phyloP scores from a whole-genome alignment of 2,113 vertebrate species.

The Peromyscus polionotus region DNA sequence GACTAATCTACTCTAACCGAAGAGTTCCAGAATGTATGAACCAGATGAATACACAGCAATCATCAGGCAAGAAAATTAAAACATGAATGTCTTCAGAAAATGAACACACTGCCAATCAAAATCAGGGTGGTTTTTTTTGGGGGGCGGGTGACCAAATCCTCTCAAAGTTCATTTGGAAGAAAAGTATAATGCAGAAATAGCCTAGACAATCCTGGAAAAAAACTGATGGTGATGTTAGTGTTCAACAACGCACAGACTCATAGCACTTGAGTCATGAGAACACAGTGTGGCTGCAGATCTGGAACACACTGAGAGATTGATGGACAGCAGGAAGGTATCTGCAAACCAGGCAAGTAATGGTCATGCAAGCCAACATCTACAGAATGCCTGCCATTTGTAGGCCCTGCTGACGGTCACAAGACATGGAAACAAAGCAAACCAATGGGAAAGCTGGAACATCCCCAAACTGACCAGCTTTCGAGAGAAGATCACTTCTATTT shows the following conservation, averaged over 20 bases:
- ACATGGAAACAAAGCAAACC: background rate
- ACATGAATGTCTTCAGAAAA: slow-evolving; percentile 46
- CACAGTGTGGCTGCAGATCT: no score
- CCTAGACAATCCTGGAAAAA: background rate
- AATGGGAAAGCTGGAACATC: background rate
- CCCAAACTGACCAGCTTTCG: background rate
- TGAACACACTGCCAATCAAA: slow-evolving; percentile 51
- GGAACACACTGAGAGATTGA: background rate
- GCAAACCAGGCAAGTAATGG: background rate
- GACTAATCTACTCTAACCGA: slow-evolving; percentile 15
- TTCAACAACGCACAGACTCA: background rate
- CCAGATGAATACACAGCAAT: slow-evolving; percentile 34
- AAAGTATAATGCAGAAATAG: background rate
- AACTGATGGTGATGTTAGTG: background rate
- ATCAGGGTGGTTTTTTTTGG: background rate
- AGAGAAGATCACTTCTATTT: background rate
- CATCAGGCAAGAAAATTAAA: slow-evolving; percentile 50
- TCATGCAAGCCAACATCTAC: background rate
- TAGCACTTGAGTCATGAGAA: background rate
- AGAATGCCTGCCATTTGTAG: background rate
- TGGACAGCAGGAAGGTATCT: background rate
- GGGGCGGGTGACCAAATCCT: background rate
- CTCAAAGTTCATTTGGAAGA: slow-evolving; percentile 29
- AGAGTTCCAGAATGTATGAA: slow-evolving; percentile 65
- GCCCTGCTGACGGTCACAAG: background rate